Evolutionary conservation across 2,797 vertebrate species (phyloP).

Genomic region (Hippoglossus hippoglossus): DNA sequence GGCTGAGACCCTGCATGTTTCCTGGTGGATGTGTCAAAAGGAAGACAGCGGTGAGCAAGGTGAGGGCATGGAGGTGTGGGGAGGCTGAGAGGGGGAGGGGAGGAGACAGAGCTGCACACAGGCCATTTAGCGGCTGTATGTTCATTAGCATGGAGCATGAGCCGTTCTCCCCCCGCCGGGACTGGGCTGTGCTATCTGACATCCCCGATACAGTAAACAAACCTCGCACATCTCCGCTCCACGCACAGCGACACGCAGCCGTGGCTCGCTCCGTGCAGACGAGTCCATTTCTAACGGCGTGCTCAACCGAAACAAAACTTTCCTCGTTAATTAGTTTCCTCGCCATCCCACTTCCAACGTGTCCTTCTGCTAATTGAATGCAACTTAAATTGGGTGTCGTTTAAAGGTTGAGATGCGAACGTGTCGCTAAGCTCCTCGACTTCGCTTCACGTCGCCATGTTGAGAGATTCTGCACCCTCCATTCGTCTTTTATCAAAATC

Average conservation of each 20-base stretch:
- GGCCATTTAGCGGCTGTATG: slow-evolving; percentile 75
- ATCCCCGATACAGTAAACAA: slow-evolving; percentile 72
- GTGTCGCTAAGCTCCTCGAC: slow-evolving; percentile 44
- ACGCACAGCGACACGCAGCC: slow-evolving; percentile 40
- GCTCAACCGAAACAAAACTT: slow-evolving; percentile 58
- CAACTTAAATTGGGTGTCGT: slow-evolving; percentile 24
- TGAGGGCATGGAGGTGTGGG: slow-evolving; percentile 59
- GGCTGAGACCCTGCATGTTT: slow-evolving; percentile 73
- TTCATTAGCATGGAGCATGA: slow-evolving; percentile 82
- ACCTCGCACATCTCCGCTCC: slow-evolving; percentile 59
- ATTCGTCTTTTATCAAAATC: slow-evolving; percentile 79
- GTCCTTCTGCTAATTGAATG: slow-evolving; percentile 28
- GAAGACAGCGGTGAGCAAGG: slow-evolving; percentile 70
- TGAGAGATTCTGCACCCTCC: slow-evolving; percentile 68
- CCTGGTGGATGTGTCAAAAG: slow-evolving; percentile 75
- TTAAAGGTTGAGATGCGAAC: slow-evolving; percentile 36
- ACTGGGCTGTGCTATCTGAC: slow-evolving; percentile 64
- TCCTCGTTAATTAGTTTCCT: slow-evolving; percentile 68
- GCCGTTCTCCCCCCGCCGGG: slow-evolving; percentile 50
- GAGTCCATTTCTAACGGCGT: slow-evolving; percentile 51
- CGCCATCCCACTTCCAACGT: slow-evolving; percentile 24
- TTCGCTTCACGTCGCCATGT: slow-evolving; percentile 54
- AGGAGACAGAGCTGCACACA: slow-evolving; percentile 55
- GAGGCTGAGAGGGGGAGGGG: slow-evolving; percentile 15
- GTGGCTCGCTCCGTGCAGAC: slow-evolving; percentile 27